Percentiles rank a stretch among this genome's conserved stretches.
These are phyloP conservation scores for Microchrysa polita DNA, from an alignment of 2,888 invertebrate species.

Conservation along the genomic window DNA sequence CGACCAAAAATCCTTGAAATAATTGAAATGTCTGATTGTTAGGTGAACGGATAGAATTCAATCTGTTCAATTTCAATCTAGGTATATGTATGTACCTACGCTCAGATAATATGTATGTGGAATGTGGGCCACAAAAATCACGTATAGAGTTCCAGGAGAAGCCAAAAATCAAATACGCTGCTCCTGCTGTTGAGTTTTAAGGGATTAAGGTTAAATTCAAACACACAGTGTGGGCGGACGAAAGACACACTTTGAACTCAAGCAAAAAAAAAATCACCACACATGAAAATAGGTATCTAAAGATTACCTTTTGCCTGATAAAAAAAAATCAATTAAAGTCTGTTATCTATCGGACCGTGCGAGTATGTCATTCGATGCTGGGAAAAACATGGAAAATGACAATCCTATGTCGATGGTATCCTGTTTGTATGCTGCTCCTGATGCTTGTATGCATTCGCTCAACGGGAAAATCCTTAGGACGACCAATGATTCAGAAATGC, in stretches of 20 bases:
- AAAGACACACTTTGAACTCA: too few relatives aligned
- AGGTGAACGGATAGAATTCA: neutral
- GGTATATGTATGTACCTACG: neutral
- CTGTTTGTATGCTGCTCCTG: too few relatives aligned
- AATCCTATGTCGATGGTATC: neutral
- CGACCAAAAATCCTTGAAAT: constrained; percentile 33
- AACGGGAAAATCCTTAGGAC: neutral
- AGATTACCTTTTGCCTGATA: neutral
- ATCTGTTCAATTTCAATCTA: neutral
- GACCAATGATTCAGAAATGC: constrained; percentile 18
- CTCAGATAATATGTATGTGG: too few relatives aligned
- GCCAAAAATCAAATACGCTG: neutral
- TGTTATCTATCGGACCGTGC: neutral
- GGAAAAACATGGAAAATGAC: neutral
- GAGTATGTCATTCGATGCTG: neutral
- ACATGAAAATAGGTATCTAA: neutral
- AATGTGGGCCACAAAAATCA: neutral
- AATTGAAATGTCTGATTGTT: constrained; percentile 36
- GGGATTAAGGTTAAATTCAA: too few relatives aligned
- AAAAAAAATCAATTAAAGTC: constrained; percentile 8
- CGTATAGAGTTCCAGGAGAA: neutral
- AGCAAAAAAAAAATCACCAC: too few relatives aligned
- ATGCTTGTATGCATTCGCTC: neutral
- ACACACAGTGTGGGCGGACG: too few relatives aligned
- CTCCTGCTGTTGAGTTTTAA: too few relatives aligned